Percentiles rank a stretch among this genome's conserved stretches.
Evolutionary conservation across 2,888 invertebrate species (phyloP).

Genomic region (Linnaemya tessellans): DNA sequence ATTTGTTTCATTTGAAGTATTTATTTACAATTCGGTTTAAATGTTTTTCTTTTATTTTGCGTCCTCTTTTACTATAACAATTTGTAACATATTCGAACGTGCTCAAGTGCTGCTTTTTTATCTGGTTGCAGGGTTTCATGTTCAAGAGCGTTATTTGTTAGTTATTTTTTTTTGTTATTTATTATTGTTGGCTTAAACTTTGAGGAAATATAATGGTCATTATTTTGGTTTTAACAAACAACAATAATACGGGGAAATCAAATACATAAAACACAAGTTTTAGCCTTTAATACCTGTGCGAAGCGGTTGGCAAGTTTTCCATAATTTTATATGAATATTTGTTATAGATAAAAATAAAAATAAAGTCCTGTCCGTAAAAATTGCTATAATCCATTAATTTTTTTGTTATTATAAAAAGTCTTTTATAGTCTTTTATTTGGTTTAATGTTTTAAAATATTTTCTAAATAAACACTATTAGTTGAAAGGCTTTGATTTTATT

Average conservation of each 20-base stretch:
- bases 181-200: conserved; percentile 38
- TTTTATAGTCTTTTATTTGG: conserved; percentile 40
- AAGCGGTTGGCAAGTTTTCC: background rate
- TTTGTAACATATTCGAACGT: conserved; percentile 59
- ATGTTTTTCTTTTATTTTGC: conserved; percentile 25
- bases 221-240: conserved; percentile 51
- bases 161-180: conserved; percentile 7
- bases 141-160: conserved; percentile 68
- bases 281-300: background rate
- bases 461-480: conserved; percentile 68
- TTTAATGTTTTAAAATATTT: conserved; percentile 35
- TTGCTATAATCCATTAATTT: background rate
- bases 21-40: conserved; percentile 57
- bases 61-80: conserved; percentile 11
- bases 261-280: background rate
- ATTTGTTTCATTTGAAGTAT: conserved; percentile 61
- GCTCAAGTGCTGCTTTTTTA: conserved; percentile 60
- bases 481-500: conserved; percentile 69
- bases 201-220: conserved; percentile 62
- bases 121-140: conserved; percentile 64
- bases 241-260: background rate
- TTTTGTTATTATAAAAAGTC: background rate
- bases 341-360: too few relatives aligned
- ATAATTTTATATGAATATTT: too few relatives aligned
- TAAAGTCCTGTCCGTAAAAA: too few relatives aligned